phyloP scores from a whole-genome alignment of 1,140 invertebrate species.

The Mycetomoellerius zeteki region DNA sequence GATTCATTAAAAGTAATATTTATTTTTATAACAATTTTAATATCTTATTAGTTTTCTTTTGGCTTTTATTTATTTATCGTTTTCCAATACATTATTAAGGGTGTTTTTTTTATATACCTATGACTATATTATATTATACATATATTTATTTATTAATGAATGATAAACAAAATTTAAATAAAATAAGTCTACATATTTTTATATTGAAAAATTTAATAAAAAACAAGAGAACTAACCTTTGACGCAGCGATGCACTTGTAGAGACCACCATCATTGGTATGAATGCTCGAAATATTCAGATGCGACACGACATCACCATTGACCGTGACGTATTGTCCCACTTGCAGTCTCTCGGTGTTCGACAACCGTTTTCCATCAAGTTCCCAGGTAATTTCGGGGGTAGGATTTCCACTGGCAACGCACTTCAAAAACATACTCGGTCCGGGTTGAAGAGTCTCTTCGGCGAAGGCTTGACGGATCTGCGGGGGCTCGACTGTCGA shows the following conservation, averaged over 20 bases:
- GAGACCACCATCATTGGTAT: slow-evolving; percentile 97
- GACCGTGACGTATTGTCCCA: slow-evolving; percentile 95
- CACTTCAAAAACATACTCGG: slow-evolving; percentile 94
- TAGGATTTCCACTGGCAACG: slow-evolving; percentile 95
- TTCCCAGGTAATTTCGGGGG: slow-evolving; percentile 97
- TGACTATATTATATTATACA: background rate
- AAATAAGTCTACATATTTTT: background rate
- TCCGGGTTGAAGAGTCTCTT: slow-evolving; percentile 95
- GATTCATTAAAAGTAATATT: too few relatives aligned
- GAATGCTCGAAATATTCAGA: slow-evolving; percentile 96
- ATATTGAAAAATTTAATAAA: background rate
- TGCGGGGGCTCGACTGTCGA: slow-evolving; percentile 93
- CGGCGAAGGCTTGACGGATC: slow-evolving; percentile 94
- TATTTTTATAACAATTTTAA: too few relatives aligned
- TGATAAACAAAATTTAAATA: background rate
- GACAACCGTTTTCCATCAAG: slow-evolving; percentile 95
- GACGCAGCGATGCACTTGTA: slow-evolving; percentile 97
- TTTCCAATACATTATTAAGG: too few relatives aligned
- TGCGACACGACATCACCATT: slow-evolving; percentile 97
- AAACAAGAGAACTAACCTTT: slow-evolving; percentile 87
- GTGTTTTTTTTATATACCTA: too few relatives aligned
- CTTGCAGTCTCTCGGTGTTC: slow-evolving; percentile 93
- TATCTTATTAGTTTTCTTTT: too few relatives aligned
- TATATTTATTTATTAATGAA: background rate
- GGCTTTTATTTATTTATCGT: too few relatives aligned